Conservation (phyloP, 2,113 vertebrate genomes). For the Rattus norvegicus region GRCr8 NC_086027.1:84949501-84950000, state of each 20-base stretch:
- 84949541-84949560: background rate
- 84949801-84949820: background rate
- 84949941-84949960: background rate
- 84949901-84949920: background rate
- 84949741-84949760: no score
- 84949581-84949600: no score
- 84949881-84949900: background rate
- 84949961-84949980: background rate
- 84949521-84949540: background rate
- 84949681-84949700: no score
- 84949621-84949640: no score
- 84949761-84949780: background rate
- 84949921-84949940: background rate
- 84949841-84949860: background rate
- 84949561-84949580: background rate
- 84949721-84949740: no score
- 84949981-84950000: background rate
- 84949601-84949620: no score
- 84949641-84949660: no score
- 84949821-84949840: background rate
- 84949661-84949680: no score
- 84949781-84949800: background rate
- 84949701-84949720: no score
- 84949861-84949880: background rate
- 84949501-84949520: background rate